phyloP scores from a whole-genome alignment of 1,140 invertebrate species.

The Aphelinus certus region DNA sequence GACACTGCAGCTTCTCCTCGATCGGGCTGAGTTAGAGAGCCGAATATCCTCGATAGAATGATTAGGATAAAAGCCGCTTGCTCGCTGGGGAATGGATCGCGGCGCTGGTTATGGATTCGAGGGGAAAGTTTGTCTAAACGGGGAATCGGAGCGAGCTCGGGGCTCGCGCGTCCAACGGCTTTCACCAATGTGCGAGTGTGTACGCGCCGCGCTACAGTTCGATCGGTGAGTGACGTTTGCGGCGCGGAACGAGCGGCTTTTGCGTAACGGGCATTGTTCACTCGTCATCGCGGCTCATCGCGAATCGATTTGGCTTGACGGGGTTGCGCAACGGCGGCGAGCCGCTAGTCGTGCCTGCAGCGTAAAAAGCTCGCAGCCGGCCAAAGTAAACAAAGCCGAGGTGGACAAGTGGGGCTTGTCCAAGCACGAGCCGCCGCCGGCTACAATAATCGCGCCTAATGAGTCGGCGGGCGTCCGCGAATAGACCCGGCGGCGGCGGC shows the following conservation, averaged over 20 bases:
- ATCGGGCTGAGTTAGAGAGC: too few species aligned
- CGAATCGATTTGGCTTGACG: background rate
- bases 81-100: too few species aligned
- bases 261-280: too few species aligned
- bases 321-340: slow-evolving; percentile 18
- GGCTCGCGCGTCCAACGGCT: background rate
- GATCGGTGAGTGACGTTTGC: slow-evolving; percentile 43
- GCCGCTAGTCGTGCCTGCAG: slow-evolving; percentile 24
- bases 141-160: too few species aligned
- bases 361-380: background rate
- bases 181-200: background rate
- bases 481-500: slow-evolving; percentile 15
- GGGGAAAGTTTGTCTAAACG: too few species aligned
- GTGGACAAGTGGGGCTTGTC: background rate
- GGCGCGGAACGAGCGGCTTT: background rate
- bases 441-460: slow-evolving; percentile 34
- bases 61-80: too few species aligned
- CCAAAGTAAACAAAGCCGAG: slow-evolving; percentile 28
- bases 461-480: slow-evolving; percentile 24
- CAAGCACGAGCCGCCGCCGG: background rate
- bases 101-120: too few species aligned
- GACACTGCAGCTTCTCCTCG: too few species aligned
- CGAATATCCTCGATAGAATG: too few species aligned
- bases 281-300: too few species aligned
- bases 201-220: slow-evolving; percentile 14